Evolutionary conservation across 2,113 vertebrate species (phyloP).

Genomic region (Pelmatolapia mariae): DNA sequence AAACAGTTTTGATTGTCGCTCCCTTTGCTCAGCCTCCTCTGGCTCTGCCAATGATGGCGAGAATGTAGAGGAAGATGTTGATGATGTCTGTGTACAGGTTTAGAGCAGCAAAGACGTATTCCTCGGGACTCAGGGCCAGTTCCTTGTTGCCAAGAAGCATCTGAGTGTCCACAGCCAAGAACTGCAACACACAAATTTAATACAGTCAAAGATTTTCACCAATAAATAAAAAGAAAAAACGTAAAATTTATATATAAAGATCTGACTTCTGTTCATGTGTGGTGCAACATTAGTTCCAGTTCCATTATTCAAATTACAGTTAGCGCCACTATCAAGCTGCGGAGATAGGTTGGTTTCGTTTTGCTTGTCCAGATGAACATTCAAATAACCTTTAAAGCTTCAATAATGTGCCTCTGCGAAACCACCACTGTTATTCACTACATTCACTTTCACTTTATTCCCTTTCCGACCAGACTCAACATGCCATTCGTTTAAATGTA

Average conservation of each 20-base stretch:
- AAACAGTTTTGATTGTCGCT: neutral
- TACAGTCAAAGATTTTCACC: neutral
- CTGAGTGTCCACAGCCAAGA: constrained; percentile 89
- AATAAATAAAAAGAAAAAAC: fast-evolving
- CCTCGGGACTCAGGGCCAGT: constrained; percentile 70
- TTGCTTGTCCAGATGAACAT: neutral
- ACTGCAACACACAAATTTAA: constrained; percentile 63
- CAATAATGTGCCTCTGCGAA: neutral
- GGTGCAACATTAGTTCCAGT: neutral
- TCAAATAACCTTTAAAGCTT: neutral
- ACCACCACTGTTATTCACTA: neutral
- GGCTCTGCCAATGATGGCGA: constrained; percentile 49
- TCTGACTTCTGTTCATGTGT: neutral
- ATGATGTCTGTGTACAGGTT: constrained; percentile 68
- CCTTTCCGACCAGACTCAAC: neutral
- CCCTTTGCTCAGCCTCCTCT: constrained; percentile 22
- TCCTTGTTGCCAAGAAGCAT: constrained; percentile 88
- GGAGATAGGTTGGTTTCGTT: neutral
- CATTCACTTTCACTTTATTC: neutral
- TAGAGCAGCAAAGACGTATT: constrained; percentile 66
- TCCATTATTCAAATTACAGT: neutral
- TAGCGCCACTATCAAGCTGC: neutral
- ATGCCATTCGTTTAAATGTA: neutral
- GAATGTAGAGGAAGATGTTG: constrained; percentile 65
- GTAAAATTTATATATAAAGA: neutral